Evolutionary conservation across 1,140 invertebrate genomes (phyloP).

Genomic region (Cyphomyrmex costatus): DNA sequence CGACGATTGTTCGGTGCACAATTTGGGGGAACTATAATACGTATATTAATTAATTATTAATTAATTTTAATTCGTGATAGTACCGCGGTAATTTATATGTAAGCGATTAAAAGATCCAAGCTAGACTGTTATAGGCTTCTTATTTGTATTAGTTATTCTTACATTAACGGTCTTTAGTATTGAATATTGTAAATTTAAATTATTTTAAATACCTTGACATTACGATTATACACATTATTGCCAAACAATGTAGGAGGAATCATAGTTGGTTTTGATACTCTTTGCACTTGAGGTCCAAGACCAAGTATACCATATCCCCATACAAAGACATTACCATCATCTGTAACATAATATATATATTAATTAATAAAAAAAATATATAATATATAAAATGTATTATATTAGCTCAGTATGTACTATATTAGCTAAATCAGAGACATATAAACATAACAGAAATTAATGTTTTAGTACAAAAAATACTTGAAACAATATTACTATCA

Average conservation of each 20-base stretch:
- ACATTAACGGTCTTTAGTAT: no score
- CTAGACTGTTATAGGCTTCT: no score
- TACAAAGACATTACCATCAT: conserved; percentile 93
- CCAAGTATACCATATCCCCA: conserved; percentile 98
- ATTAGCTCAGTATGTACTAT: no score
- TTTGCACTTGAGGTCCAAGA: conserved; percentile 92
- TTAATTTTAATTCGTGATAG: no score
- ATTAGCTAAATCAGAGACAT: neutral
- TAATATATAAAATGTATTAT: conserved; percentile 6
- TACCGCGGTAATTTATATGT: no score
- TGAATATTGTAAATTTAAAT: conserved; percentile 12
- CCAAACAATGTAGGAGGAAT: conserved; percentile 95
- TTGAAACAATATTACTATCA: conserved; percentile 34
- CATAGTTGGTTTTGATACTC: conserved; percentile 89
- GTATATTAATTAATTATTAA: no score
- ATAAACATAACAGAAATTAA: conserved; percentile 57
- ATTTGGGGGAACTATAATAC: no score
- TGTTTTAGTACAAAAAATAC: neutral
- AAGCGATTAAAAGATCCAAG: no score
- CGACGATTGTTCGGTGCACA: no score
- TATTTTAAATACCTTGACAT: conserved; percentile 87
- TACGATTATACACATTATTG: conserved; percentile 92
- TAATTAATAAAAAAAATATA: neutral
- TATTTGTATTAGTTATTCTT: no score
- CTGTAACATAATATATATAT: conserved; percentile 84